These are phyloP conservation scores for Myrmophylax atrothorax DNA, from an alignment of 2,113 vertebrate species.

Conservation along the genomic window DNA sequence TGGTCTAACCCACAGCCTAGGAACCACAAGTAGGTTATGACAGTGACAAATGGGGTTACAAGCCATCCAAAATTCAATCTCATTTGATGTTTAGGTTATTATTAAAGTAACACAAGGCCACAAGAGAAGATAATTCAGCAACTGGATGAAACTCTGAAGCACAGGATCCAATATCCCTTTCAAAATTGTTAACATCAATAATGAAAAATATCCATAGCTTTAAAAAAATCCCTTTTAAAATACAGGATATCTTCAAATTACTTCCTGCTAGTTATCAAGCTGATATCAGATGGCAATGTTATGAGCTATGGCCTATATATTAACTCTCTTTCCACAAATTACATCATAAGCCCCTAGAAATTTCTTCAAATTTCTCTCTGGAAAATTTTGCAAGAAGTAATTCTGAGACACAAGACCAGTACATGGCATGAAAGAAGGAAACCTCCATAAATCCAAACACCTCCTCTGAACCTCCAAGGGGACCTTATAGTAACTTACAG, in stretches of 20 bases:
- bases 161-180: not conserved
- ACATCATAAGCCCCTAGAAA: not conserved
- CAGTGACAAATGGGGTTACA: not conserved
- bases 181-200: slow-evolving; percentile 1
- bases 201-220: not conserved
- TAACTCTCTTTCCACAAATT: not conserved
- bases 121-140: not conserved
- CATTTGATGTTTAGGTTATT: not conserved
- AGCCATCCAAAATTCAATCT: not conserved
- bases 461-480: not conserved
- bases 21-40: not conserved
- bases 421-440: accelerated
- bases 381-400: not conserved
- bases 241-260: not conserved
- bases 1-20: not conserved
- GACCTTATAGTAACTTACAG: not conserved
- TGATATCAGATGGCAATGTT: not conserved
- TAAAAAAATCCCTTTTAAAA: slow-evolving; percentile 5
- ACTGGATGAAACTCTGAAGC: not conserved
- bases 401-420: not conserved
- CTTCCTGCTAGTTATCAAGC: slow-evolving; percentile 2
- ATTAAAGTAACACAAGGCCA: not conserved
- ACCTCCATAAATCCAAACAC: not conserved
- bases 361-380: not conserved
- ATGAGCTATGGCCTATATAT: not conserved